Percentiles rank a stretch among this genome's conserved stretches.
phyloP scores from a whole-genome alignment of 1,140 invertebrate genomes.

The Frieseomelitta varia region DNA sequence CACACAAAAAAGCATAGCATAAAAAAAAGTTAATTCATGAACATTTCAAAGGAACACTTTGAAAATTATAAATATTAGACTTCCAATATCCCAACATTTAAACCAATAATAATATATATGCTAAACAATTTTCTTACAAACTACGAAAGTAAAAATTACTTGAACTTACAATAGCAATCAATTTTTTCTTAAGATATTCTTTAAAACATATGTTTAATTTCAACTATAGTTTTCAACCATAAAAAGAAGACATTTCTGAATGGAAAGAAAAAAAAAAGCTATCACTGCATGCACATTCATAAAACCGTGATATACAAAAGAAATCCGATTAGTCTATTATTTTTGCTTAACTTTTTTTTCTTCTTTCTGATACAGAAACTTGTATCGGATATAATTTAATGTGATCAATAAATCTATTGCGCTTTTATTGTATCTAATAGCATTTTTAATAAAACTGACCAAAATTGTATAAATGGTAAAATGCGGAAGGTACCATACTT shows the following conservation, averaged over 20 bases:
- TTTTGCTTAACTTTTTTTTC: conserved; percentile 6
- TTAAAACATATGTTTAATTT: conserved; percentile 5
- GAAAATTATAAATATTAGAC: conserved; percentile 11
- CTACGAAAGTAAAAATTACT: conserved; percentile 8
- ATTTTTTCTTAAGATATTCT: not conserved
- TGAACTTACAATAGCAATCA: not conserved
- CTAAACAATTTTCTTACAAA: conserved; percentile 20
- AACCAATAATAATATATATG: conserved; percentile 28
- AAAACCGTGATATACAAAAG: conserved; percentile 23
- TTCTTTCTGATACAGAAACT: conserved; percentile 34
- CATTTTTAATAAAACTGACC: conserved; percentile 20
- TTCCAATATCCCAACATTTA: conserved; percentile 22
- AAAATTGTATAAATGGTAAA: conserved; percentile 9
- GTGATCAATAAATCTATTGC: conserved; percentile 10
- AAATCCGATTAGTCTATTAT: conserved; percentile 1
- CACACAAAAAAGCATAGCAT: conserved; percentile 10
- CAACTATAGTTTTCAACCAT: not conserved
- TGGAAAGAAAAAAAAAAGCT: not conserved
- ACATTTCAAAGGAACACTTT: conserved; percentile 1
- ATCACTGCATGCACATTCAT: not conserved
- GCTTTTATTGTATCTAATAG: not conserved
- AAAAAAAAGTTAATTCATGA: conserved; percentile 15
- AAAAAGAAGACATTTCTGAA: conserved; percentile 1
- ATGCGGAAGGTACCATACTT: conserved; percentile 35
- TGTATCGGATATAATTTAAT: conserved; percentile 16